Evolutionary conservation across 1,140 invertebrate genomes (phyloP).

Genomic region (Oppia nitens): DNA sequence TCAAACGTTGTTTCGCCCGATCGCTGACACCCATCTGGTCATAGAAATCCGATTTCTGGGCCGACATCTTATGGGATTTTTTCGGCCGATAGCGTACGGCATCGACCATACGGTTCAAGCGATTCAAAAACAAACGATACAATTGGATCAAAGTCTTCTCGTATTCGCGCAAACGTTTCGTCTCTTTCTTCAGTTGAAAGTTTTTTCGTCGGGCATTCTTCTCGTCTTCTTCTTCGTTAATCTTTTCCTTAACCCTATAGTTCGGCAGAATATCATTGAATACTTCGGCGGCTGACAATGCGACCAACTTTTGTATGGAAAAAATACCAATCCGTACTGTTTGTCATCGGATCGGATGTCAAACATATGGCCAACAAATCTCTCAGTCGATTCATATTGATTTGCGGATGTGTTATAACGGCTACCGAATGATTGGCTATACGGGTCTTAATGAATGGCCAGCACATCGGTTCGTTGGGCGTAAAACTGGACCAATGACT

Average conservation of each 20-base stretch:
- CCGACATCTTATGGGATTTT: background rate
- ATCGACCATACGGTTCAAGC: constrained; percentile 44
- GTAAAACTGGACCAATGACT: background rate
- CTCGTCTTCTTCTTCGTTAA: constrained; percentile 27
- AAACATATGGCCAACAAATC: constrained; percentile 57
- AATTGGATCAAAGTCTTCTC: constrained; percentile 61
- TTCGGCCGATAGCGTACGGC: no score
- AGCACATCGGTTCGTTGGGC: background rate
- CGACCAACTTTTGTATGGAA: constrained; percentile 66
- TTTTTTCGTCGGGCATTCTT: constrained; percentile 47
- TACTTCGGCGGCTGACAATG: constrained; percentile 66
- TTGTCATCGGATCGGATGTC: constrained; percentile 41
- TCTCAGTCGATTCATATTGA: constrained; percentile 49
- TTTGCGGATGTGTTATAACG: constrained; percentile 30
- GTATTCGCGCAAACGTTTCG: constrained; percentile 57
- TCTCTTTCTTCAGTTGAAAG: constrained; percentile 62
- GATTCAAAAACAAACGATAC: constrained; percentile 62
- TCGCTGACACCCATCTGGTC: constrained; percentile 8
- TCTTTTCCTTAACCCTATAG: constrained; percentile 40
- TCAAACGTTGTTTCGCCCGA: constrained; percentile 19
- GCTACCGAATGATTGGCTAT: background rate
- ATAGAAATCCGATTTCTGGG: constrained; percentile 15
- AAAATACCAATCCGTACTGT: constrained; percentile 35
- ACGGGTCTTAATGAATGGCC: background rate
- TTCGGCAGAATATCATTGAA: constrained; percentile 84